Conservation (phyloP, 2,797 vertebrate species). For the Okamejei kenojei region DNA sequence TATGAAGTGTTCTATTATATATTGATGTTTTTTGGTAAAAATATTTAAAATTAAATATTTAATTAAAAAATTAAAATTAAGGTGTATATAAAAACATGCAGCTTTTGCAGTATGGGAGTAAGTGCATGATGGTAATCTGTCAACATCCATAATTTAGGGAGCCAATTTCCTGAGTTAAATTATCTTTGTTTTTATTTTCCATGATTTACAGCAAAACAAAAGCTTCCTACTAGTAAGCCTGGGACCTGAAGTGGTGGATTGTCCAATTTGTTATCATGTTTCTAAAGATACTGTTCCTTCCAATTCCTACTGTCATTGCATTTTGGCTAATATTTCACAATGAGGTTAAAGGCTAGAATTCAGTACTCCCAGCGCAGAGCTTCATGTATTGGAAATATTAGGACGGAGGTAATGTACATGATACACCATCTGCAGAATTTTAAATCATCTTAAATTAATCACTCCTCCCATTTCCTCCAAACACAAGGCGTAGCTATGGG, state of each 20-base stretch:
- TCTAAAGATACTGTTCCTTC: neutral
- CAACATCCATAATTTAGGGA: neutral
- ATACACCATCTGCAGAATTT: constrained; percentile 4
- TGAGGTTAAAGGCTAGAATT: neutral
- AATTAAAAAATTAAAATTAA: too few species aligned
- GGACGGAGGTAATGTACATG: neutral
- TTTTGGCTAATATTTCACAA: neutral
- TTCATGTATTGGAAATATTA: neutral
- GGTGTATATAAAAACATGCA: neutral
- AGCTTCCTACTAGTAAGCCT: neutral
- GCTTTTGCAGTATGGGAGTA: neutral
- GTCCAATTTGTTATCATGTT: neutral
- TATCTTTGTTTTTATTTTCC: neutral
- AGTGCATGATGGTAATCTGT: neutral
- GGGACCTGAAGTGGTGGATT: neutral
- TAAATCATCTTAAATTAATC: neutral
- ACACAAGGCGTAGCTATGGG: too few species aligned
- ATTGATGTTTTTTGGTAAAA: too few species aligned
- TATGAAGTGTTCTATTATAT: neutral
- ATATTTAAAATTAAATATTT: neutral
- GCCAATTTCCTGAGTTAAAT: neutral
- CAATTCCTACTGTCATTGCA: neutral
- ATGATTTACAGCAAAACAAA: neutral
- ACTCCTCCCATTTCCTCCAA: too few species aligned
- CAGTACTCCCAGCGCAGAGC: neutral